phyloP scores from a whole-genome alignment of 1,140 invertebrate species.

The Teleopsis dalmanni region DNA sequence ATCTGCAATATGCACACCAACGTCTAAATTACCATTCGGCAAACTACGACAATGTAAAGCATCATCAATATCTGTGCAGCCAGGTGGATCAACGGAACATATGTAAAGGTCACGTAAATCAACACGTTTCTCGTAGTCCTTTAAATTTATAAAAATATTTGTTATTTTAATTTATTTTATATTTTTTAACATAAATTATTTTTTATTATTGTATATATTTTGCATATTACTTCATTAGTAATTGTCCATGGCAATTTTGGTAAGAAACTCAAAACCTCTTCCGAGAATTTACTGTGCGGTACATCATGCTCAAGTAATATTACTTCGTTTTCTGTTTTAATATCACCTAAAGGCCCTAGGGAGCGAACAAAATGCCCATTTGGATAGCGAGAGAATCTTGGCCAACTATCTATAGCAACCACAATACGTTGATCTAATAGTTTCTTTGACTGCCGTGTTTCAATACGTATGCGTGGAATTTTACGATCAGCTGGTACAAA shows the following conservation, averaged over 20 bases:
- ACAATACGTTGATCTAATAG: slow-evolving; percentile 81
- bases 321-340: slow-evolving; percentile 90
- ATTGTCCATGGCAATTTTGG: slow-evolving; percentile 88
- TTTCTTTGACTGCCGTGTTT: slow-evolving; percentile 78
- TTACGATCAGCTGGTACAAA: slow-evolving; percentile 86
- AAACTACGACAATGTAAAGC: slow-evolving; percentile 83
- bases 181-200: not conserved
- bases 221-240: slow-evolving; percentile 59
- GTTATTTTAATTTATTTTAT: not conserved
- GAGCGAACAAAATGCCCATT: slow-evolving; percentile 84
- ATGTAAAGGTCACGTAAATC: slow-evolving; percentile 81
- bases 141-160: slow-evolving; percentile 16
- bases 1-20: slow-evolving; percentile 94
- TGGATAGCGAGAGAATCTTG: slow-evolving; percentile 66
- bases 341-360: slow-evolving; percentile 71
- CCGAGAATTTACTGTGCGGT: slow-evolving; percentile 90
- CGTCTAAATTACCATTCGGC: slow-evolving; percentile 70
- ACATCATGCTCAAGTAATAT: slow-evolving; percentile 95
- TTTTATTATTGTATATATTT: not conserved
- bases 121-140: slow-evolving; percentile 71
- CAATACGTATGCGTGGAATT: slow-evolving; percentile 85
- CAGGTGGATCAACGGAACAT: slow-evolving; percentile 97
- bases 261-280: slow-evolving; percentile 85
- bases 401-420: slow-evolving; percentile 90
- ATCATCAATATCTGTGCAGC: slow-evolving; percentile 99